Evolutionary conservation across 2,888 invertebrate genomes (phyloP).

Genomic region (Nemotelus pantherinus): DNA sequence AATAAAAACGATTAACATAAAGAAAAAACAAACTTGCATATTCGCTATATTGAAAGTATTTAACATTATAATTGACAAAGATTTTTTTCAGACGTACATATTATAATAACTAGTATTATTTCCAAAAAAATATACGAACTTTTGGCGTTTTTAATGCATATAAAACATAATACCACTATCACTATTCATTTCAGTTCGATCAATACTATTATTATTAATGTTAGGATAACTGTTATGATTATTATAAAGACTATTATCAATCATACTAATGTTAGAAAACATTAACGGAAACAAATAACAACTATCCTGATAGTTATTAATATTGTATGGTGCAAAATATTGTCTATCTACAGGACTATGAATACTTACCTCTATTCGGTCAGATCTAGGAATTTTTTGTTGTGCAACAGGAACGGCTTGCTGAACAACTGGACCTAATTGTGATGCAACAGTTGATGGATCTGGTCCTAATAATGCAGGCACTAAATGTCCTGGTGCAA

Average conservation of each 20-base stretch:
- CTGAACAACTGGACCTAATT: conserved; percentile 80
- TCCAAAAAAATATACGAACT: conserved; percentile 3
- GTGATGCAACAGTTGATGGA: conserved; percentile 81
- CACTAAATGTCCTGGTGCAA: conserved; percentile 88
- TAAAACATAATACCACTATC: conserved; percentile 32
- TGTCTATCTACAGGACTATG: background rate
- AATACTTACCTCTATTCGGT: conserved; percentile 91
- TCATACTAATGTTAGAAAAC: conserved; percentile 24
- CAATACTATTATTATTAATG: background rate
- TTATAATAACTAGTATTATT: background rate
- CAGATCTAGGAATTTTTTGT: conserved; percentile 94
- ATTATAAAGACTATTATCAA: conserved; percentile 12
- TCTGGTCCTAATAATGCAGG: conserved; percentile 90
- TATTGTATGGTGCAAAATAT: background rate
- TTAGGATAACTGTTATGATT: background rate
- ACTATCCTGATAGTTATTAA: conserved; percentile 12
- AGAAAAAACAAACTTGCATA: conserved; percentile 40
- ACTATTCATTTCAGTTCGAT: background rate
- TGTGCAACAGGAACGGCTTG: conserved; percentile 89
- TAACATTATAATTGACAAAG: background rate
- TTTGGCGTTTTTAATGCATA: conserved; percentile 34
- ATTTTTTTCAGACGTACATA: conserved; percentile 1
- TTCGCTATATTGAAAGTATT: conserved; percentile 6
- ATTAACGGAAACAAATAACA: conserved; percentile 18
- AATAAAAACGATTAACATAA: background rate